Percentiles rank a stretch among this genome's conserved stretches.
Conservation (phyloP, 2,888 invertebrate genomes). For the Epirrhoe tristata region DNA sequence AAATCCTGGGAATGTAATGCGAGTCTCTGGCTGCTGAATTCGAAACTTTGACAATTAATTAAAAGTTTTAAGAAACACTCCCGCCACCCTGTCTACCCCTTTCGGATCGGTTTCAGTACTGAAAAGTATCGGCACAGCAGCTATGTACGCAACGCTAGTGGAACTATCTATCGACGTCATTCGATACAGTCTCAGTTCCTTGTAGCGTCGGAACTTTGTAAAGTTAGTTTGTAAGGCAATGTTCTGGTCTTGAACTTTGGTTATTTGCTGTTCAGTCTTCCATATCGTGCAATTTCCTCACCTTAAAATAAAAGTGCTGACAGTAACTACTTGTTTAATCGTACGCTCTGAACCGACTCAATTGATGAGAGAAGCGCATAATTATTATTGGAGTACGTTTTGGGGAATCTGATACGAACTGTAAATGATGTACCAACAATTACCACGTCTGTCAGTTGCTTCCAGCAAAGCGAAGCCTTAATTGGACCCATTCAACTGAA, state of each 20-base stretch:
- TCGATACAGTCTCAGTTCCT: constrained; percentile 33
- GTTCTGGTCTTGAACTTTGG: constrained; percentile 19
- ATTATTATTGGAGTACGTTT: constrained; percentile 27
- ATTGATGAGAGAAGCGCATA: constrained; percentile 21
- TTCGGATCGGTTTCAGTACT: constrained; percentile 30
- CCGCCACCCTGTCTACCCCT: constrained; percentile 40
- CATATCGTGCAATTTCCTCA: neutral
- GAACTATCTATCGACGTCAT: constrained; percentile 30
- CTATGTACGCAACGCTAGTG: constrained; percentile 18
- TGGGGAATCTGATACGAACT: constrained; percentile 29
- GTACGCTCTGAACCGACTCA: constrained; percentile 6
- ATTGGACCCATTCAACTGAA: constrained; percentile 36
- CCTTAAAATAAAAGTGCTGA: neutral
- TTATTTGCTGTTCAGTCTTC: constrained; percentile 13
- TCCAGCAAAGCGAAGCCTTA: constrained; percentile 32
- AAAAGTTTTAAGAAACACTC: constrained; percentile 70
- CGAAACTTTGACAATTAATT: constrained; percentile 73
- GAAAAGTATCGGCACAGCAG: constrained; percentile 8
- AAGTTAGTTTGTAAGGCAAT: constrained; percentile 14
- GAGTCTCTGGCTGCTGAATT: constrained; percentile 53
- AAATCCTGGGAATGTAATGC: constrained; percentile 62
- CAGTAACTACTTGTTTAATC: constrained; percentile 3
- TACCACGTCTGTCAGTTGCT: constrained; percentile 36
- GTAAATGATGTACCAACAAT: constrained; percentile 38
- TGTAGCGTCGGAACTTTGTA: constrained; percentile 32